Base-by-base conservation (phyloP, 2,113 vertebrate genomes). In the Paramisgurnus dabryanus region DNA sequence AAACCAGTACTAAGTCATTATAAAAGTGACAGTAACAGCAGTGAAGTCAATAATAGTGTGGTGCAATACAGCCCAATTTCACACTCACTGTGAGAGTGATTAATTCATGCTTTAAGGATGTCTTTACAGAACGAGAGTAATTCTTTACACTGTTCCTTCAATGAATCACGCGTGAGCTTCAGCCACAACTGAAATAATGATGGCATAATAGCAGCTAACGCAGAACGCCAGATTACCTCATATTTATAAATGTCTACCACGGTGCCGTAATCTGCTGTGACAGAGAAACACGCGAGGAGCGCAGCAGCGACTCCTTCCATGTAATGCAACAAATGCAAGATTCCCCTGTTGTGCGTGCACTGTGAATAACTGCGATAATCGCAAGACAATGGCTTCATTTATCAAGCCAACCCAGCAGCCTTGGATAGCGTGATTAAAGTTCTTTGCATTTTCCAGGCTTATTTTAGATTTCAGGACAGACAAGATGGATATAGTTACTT, bases 281-380 rank as follows among this genome's bases (percentile, higher is more conserved):
- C 90, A 89, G 86, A 85, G 65, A 88, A 90, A 88, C 87, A 88
- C 84, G 76, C 13, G 57, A 87, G 85, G 27, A 83, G 80, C 77
- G 88, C 83, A 81, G 85, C 74, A 86, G 87, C 89, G 89, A 89
- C 86, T 89, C 80, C 87, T 88, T 77, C 85, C 82, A 87, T 90
- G 89, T 87, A 90, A 91, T 88, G 91, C 88, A 90, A 91, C 87
- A 90, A 87, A 92, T 90, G 89, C 87, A 84, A 79, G 85, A 80
- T 89, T 87, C 84, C 82, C 90, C 87, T 63, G 65, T 84, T 87
- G 88, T 79, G 80, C 80, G 82, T 88, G 82, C 78, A 82, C 91
- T 90, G 89, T 91, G 90, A 93, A 92, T 93, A 92, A 90, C 88
- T 86, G 89, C 83, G 88, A 92, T 92, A 90, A 91, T 92, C 90